These are phyloP conservation scores for Phainopepla nitens DNA, from an alignment of 2,113 vertebrate genomes.

Conservation along the genomic window DNA sequence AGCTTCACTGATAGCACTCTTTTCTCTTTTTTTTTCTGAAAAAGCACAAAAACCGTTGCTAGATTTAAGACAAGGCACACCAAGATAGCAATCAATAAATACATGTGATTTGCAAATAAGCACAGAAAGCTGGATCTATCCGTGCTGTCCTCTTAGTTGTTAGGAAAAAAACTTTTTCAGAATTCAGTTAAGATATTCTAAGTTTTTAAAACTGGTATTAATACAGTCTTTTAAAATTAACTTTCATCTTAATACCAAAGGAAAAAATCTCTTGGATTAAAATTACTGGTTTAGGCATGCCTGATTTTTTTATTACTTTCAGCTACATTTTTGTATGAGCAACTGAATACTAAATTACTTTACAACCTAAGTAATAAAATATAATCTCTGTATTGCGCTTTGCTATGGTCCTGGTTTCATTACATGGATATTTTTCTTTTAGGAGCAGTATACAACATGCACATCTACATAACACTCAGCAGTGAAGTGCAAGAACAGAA, in stretches of 20 bases:
- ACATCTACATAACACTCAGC: not conserved
- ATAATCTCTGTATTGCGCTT: not conserved
- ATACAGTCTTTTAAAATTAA: not conserved
- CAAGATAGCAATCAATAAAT: not conserved
- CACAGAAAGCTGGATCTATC: not conserved
- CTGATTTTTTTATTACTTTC: not conserved
- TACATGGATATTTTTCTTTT: not conserved
- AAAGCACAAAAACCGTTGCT: not conserved
- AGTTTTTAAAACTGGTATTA: not conserved
- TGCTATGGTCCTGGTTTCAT: not conserved
- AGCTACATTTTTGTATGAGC: not conserved
- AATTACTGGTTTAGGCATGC: not conserved
- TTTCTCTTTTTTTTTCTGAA: not conserved
- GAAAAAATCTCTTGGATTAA: not conserved
- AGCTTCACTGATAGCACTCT: not conserved
- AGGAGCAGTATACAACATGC: not conserved
- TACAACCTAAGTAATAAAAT: not conserved
- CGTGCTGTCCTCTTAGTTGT: not conserved
- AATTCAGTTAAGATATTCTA: not conserved
- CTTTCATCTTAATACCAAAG: not conserved
- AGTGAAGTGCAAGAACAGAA: not conserved
- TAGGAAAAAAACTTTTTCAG: not conserved
- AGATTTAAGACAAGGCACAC: not conserved
- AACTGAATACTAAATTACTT: not conserved
- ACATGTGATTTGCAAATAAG: not conserved